Evolutionary conservation across 2,797 vertebrate species (phyloP).

Genomic region (Remorina albescens): DNA sequence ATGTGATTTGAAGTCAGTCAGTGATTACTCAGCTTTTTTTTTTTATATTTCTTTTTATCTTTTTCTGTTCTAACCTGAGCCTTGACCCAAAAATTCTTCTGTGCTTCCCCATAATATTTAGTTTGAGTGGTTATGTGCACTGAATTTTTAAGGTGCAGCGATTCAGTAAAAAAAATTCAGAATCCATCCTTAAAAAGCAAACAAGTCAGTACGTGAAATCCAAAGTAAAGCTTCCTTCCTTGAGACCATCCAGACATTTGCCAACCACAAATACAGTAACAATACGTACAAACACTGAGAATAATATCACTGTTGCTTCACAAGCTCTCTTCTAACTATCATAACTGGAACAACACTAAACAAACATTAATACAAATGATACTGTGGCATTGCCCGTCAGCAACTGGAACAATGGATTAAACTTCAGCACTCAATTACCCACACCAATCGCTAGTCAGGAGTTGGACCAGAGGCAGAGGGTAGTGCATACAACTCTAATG

Average conservation of each 20-base stretch:
- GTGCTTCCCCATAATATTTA: background rate
- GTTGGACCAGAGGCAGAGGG: constrained; percentile 15
- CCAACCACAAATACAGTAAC: background rate
- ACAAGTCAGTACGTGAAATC: background rate
- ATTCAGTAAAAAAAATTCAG: background rate
- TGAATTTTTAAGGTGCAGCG: background rate
- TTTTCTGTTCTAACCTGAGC: background rate
- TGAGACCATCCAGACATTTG: background rate
- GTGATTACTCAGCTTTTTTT: background rate
- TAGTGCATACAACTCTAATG: too few species aligned
- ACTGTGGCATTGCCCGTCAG: background rate
- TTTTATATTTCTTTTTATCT: background rate
- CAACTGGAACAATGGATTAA: background rate
- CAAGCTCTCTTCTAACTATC: background rate
- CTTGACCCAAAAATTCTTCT: background rate
- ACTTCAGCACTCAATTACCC: constrained; percentile 1
- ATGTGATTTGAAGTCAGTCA: background rate
- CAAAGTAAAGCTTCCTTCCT: background rate
- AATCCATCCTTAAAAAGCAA: background rate
- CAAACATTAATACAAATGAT: background rate
- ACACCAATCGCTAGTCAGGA: background rate
- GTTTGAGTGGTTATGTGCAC: background rate
- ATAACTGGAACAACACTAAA: background rate
- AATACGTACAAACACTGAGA: background rate
- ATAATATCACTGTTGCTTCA: background rate